Percentiles rank a stretch among this genome's conserved stretches.
phyloP scores from a whole-genome alignment of 2,113 vertebrate genomes.

The Laticauda laticaudata region DNA sequence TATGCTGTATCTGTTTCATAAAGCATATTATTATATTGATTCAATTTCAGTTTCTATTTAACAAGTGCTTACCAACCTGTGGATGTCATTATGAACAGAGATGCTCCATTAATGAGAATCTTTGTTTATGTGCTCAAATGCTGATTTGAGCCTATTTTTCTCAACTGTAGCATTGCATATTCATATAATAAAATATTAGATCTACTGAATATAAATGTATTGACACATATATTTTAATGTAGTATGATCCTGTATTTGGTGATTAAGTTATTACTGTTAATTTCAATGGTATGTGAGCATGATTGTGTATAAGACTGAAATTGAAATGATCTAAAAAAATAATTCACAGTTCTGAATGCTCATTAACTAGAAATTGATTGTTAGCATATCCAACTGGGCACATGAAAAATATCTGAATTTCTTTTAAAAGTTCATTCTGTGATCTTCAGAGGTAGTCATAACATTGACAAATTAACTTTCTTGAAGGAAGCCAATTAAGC shows the following conservation, averaged over 20 bases:
- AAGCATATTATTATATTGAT: not conserved
- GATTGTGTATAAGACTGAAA: not conserved
- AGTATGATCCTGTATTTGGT: not conserved
- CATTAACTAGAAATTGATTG: not conserved
- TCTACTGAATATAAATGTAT: not conserved
- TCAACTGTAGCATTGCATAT: not conserved
- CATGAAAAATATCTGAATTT: slow-evolving; percentile 22
- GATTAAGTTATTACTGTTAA: not conserved
- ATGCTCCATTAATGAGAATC: not conserved
- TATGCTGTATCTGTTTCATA: not conserved
- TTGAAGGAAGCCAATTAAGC: slow-evolving; percentile 36
- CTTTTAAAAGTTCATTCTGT: slow-evolving; percentile 39
- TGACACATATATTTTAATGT: not conserved
- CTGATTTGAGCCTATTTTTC: not conserved
- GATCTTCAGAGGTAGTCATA: slow-evolving; percentile 13
- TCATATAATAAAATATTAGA: not conserved
- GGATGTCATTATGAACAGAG: not conserved
- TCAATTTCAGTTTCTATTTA: not conserved
- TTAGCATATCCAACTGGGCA: not conserved
- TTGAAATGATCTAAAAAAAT: not conserved
- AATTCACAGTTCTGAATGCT: not conserved
- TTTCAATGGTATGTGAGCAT: not conserved
- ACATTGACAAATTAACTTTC: slow-evolving; percentile 27
- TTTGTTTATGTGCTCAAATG: not conserved
- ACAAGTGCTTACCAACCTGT: not conserved